Base-by-base conservation (phyloP, 1,140 invertebrate genomes). In the Drosophila arizonae region DNA sequence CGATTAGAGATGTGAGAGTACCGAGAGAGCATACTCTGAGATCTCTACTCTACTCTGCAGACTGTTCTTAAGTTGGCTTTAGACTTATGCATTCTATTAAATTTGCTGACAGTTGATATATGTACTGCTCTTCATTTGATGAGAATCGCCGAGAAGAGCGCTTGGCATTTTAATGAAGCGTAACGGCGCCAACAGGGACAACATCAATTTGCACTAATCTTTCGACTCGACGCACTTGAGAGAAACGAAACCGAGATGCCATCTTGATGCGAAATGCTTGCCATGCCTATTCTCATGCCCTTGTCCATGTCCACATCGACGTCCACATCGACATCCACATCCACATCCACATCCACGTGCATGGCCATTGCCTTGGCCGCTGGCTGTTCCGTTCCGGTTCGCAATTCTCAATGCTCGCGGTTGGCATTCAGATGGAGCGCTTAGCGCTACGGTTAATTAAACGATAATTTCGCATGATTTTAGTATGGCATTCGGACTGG, bases 401-500 rank as follows among this genome's bases (percentile, higher is more conserved):
- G 36, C 54, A 56, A 56, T 56, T 56, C 56, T 45, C 41, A 58
- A 56, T 56, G 39, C 41, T 58, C 51, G 28, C 57, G 36, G 45
- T 57, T 68, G 28, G 17, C 70, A 72, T 72, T 52, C 48, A 67
- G 71, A 57, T 74, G 56, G 63, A 75, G 72, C 62, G 61, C 48
- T 66, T 78, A 65, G 72, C 62, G 86, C 58, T 68, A 89, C 81
- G 86, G 86, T 81, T 90, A 89, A 89, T 89, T 89, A 81, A 87
- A 89, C 81, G 86, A 89, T 89, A 89, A 89, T 89, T 89, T 89
- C 79, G 72, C 78, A 86, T 82, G 76, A 84, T 82, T 78, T 77
- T 79, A 72, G 73, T 77, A 64, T 39, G 11, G 45, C 48, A 51
- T 63, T 69, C 48, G 55, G 28, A 26, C 15, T 33, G 54, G 30